These are phyloP conservation scores for Anguilla marmorata DNA, from an alignment of 2,797 vertebrate genomes.

Conservation along the genomic window DNA sequence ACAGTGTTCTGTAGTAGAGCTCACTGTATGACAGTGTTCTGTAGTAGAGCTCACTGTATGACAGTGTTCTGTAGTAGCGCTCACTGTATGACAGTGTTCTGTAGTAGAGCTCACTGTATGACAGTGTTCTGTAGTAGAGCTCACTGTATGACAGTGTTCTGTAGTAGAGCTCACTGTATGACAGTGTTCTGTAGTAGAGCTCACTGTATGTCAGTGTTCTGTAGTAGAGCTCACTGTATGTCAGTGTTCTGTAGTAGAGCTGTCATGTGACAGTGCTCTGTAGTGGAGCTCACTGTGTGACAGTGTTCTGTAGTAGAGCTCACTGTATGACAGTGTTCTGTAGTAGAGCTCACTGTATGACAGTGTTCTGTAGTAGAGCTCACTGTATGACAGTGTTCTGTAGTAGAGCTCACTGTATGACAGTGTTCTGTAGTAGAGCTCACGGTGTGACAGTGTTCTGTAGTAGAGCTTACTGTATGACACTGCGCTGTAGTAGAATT, in stretches of 20 bases:
- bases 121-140: no score
- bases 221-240: neutral
- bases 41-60: neutral
- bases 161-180: no score
- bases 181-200: no score
- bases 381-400: neutral
- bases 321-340: neutral
- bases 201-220: neutral
- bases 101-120: neutral
- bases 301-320: neutral
- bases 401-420: neutral
- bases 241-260: neutral
- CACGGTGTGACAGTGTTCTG: neutral
- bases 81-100: neutral
- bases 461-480: neutral
- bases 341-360: neutral
- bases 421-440: neutral
- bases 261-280: neutral
- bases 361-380: neutral
- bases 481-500: no score
- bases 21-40: neutral
- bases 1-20: no score
- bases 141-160: no score
- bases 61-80: neutral
- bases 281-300: neutral